Evolutionary conservation across 2,113 vertebrate genomes (phyloP), one percentile per base, ranked within the genome.

Genomic region (Apaloderma vittatum): DNA sequence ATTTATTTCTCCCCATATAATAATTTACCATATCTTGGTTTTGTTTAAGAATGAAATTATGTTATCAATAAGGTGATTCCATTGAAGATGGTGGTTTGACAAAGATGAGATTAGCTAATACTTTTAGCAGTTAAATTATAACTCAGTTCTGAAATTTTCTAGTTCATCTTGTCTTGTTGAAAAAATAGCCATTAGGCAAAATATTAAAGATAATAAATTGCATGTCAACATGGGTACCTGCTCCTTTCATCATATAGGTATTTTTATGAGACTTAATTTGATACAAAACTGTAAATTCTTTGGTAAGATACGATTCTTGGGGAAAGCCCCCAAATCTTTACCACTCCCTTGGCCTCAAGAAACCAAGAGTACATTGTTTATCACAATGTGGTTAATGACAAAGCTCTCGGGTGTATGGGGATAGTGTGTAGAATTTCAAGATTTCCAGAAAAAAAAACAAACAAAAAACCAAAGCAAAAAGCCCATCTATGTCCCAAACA

Each of bases 211-310:
- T 20, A 15, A 4, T 24, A 82, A 90, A 87, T 85, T 85, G 23
- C 58, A 83, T 36, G 71, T 97, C 78, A 65, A 75, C 82, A 77
- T 95, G 91, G 86, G 94, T 86, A 95, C 88, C 27, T 76, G 36
- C 8, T 76, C 19, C 16, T 84, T 94, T 68, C 55, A 88, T 55
- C 37, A 49, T n/a, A 30, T 23, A 79, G 29, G 5, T 77, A 61
- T 34, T 79, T 94, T 88, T 40, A 59, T 61, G 24, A 81, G 51
- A 58, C 30, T 86, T 49, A 23, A 12, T 92, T 88, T 20, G 27
- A 70, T 17, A 27, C 22, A 90, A 72, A 86, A 29, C 4, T 22
- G 15, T 45, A 65, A 90, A 90, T 85, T 79, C 46, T 66, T 58
- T 46, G 20, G 10, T n/a, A 75, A 70, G 3, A 43, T 55, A 12